Evolutionary conservation across 2,113 vertebrate genomes (phyloP), one percentile per base, ranked within the genome.

Genomic region (Kobus ellipsiprymnus): DNA sequence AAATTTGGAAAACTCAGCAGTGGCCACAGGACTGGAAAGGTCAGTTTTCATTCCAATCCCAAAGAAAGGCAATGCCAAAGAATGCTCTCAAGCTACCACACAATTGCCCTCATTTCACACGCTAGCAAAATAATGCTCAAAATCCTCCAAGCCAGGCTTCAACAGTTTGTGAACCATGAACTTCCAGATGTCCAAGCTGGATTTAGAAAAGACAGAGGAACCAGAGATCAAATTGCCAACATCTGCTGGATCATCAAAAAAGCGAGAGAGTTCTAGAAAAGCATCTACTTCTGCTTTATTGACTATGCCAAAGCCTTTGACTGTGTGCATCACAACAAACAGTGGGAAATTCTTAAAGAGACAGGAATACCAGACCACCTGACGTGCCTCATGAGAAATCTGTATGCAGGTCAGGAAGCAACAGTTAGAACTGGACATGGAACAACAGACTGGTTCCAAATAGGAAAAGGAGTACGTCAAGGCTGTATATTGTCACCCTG

Each of bases 211-310:
- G 62, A 30, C 62, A 64, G 62, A 64, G 15, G 62, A 64, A 16
- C 62, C 62, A 64, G 30, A 64, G 30, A 64, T 33, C 30, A n/a
- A 64, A 64, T 64, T n/a, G 30, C 30, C 30, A 64, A n/a, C 30
- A 64, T 17, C 30, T 0, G 0, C 0, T 17, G 15, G 30, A 64
- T 64, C 30, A n/a, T 64, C 1, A 4, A 64, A 64, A 64, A 64
- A 64, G 62, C 62, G 8, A 64, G 30, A 16, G 3, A 17, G 62
- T 33, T 64, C 62, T 4, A 64, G 62, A 64, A 64, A 64, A 64
- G n/a, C 15, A 64, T n/a, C 62, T 64, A 64, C 2, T 64, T 64
- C 62, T 64, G 62, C 3, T 64, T n/a, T 33, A n/a, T 17, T 64
- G 29, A 62, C 59, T 62, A 62, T 2, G 6, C 1, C 59, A 62